phyloP scores from a whole-genome alignment of 1,140 invertebrate species.

The Pristionchus pacificus region DNA sequence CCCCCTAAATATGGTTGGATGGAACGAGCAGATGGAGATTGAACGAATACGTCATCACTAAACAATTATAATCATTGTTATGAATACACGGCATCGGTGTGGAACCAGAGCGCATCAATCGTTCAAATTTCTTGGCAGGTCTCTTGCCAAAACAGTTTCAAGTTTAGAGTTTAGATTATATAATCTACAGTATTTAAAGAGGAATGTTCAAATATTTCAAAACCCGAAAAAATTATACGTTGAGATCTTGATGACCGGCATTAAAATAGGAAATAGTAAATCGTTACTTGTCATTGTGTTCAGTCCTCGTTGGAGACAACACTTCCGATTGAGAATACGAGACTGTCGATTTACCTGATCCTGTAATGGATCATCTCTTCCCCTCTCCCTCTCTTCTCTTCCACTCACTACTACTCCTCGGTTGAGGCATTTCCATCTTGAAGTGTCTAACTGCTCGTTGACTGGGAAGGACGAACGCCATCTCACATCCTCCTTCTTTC shows the following conservation, averaged over 20 bases:
- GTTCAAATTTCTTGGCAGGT: too few relatives aligned
- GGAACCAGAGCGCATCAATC: too few relatives aligned
- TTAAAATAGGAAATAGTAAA: background rate
- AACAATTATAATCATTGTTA: background rate
- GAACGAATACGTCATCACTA: background rate
- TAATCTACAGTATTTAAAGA: too few relatives aligned
- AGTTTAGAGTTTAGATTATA: too few relatives aligned
- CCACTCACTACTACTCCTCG: background rate
- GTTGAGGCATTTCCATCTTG: constrained; percentile 19
- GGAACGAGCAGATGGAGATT: background rate
- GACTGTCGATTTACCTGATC: background rate
- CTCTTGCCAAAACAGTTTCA: too few relatives aligned
- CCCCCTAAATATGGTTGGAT: constrained; percentile 21
- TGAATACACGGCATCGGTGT: background rate
- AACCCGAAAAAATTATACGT: background rate
- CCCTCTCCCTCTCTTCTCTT: too few relatives aligned
- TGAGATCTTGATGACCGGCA: background rate
- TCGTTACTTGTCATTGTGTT: background rate
- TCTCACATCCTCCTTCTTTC: constrained; percentile 45
- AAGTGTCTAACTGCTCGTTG: constrained; percentile 36
- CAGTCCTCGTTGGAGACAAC: background rate
- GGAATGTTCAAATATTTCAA: too few relatives aligned
- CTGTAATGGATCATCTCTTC: too few relatives aligned
- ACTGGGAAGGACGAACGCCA: constrained; percentile 51
- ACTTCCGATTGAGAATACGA: background rate